Evolutionary conservation across 1,140 invertebrate genomes (phyloP), one percentile per base, ranked within the genome.

Genomic region (Episyrphus balteatus): DNA sequence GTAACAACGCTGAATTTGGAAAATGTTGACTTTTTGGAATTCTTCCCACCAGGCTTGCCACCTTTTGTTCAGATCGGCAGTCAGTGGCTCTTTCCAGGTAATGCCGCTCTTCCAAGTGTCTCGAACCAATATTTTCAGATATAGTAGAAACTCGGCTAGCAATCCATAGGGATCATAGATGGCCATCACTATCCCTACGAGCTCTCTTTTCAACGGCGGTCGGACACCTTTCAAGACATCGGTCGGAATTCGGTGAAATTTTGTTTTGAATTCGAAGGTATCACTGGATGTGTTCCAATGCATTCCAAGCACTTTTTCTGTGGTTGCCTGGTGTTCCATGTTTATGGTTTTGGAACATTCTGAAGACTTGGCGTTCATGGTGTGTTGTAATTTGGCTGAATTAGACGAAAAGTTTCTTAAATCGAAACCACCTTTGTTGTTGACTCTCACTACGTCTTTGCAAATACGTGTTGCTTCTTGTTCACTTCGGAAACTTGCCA

Each of bases 101-200:
- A 66, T 50, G 3, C 51, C 49, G 14, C 31, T 51, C n/a, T 55
- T 47, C 60, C 66, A 69, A 11, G 68, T 53, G 7, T 62, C 48
- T 55, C 71, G 70, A 1, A 72, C 41, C 7, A 71, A 39, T 9
- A 69, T 68, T 54, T 68, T 70, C 15, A 50, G 38, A 32, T 54
- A 55, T 19, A 70, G 59, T 12, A 49, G 56, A 31, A 66, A 61
- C 8, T 69, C 62, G 3, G 58, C 42, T 7, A 71, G 26, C 34
- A 67, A 61, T 13, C 68, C 69, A 10, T 66, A 50, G 5, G 65
- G 61, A 47, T 72, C 68, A 52, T 60, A 71, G 18, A 70, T 51
- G 12, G 53, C 48, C 54, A 63, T 55, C 1, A 64, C 54, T 0
- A 60, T 44, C 1, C 54, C 45, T 2, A 68, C 42, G 15, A 66